A percentile compares a stretch with the other conserved stretches of the same genome.
Evolutionary conservation across 1,140 invertebrate species (phyloP).

Genomic region (Hestina assimilis): DNA sequence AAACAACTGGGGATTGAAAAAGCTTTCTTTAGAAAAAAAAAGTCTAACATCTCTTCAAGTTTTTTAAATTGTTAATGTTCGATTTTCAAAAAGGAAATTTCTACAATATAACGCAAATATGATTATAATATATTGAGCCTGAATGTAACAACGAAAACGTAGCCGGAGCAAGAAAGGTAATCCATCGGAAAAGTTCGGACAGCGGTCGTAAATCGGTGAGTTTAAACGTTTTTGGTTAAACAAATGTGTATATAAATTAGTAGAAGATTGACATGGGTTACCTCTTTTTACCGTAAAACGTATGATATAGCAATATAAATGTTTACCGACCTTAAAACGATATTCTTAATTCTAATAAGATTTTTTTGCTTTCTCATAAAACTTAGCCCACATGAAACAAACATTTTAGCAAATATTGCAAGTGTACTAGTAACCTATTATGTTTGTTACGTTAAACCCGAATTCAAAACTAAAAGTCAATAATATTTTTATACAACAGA

Average conservation of each 20-base stretch:
- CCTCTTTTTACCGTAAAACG: slow-evolving; percentile 18
- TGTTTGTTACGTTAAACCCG: too few relatives aligned
- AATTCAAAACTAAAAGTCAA: too few relatives aligned
- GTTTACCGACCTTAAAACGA: background rate
- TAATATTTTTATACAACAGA: too few relatives aligned
- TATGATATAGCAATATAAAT: background rate
- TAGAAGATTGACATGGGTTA: slow-evolving; percentile 62
- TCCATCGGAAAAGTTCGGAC: slow-evolving; percentile 54
- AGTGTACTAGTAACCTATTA: too few relatives aligned
- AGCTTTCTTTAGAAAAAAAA: too few relatives aligned
- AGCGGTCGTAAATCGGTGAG: slow-evolving; percentile 54
- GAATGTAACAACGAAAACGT: background rate
- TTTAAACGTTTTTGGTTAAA: slow-evolving; percentile 71
- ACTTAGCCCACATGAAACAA: background rate
- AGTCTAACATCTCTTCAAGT: too few relatives aligned
- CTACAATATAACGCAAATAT: too few relatives aligned
- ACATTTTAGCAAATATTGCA: too few relatives aligned
- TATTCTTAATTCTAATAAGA: background rate
- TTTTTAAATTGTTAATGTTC: too few relatives aligned
- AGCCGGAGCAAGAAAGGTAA: slow-evolving; percentile 38
- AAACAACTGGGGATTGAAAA: too few relatives aligned
- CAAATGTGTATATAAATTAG: slow-evolving; percentile 71
- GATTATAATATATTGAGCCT: background rate
- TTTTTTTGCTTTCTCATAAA: too few relatives aligned
- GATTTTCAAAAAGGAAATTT: too few relatives aligned